Percentiles rank a stretch among this genome's conserved stretches.
phyloP scores from a whole-genome alignment of 37 sponge, comb jelly and placozoan genomes.

The Agelas oroides region DNA sequence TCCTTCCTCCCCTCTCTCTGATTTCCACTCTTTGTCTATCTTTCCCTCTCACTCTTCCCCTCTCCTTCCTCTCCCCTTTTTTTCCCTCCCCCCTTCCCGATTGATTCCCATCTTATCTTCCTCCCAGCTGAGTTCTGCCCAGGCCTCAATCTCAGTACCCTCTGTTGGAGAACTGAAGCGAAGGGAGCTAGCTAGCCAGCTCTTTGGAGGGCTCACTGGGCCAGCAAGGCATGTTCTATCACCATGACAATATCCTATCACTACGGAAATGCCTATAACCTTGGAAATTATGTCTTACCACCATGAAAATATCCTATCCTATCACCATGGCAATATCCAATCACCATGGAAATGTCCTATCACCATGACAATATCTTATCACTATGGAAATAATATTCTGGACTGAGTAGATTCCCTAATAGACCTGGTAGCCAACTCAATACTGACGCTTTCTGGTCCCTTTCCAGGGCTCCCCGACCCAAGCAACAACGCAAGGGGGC shows the following conservation, averaged over 20 bases:
- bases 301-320: too few species aligned
- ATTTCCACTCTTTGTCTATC: background rate
- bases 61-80: background rate
- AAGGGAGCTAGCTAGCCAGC: conserved; percentile 67
- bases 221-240: background rate
- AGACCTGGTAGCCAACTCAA: too few species aligned
- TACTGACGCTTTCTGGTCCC: too few species aligned
- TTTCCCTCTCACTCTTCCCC: background rate
- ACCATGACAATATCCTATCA: background rate
- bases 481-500: conserved; percentile 17
- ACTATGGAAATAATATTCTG: background rate
- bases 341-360: too few species aligned
- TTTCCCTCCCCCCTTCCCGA: background rate
- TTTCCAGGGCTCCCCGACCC: conserved; percentile 25
- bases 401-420: too few species aligned
- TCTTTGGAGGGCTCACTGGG: conserved; percentile 68
- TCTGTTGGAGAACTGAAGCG: conserved; percentile 59
- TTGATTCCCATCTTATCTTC: background rate
- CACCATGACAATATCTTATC: too few species aligned
- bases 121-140: conserved; percentile 13
- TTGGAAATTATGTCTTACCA: too few species aligned
- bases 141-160: conserved; percentile 10
- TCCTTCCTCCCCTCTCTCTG: background rate
- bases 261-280: too few species aligned
- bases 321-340: background rate